A percentile compares a stretch with the other conserved stretches of the same genome.
Evolutionary conservation across 2,888 invertebrate species (phyloP).

Genomic region (Macrosiphum euphorbiae): DNA sequence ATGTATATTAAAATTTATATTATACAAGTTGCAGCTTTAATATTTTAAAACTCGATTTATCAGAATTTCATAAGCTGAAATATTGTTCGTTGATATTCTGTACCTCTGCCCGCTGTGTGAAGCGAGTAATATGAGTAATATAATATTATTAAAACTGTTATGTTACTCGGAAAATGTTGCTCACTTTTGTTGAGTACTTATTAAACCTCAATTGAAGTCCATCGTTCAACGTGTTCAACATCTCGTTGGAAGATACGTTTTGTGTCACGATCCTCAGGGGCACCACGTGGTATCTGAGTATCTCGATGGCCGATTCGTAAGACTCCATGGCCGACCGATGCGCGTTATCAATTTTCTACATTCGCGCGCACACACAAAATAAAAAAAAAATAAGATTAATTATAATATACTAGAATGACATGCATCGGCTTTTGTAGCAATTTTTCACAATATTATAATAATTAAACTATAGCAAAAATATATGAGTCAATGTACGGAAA

Average conservation of each 20-base stretch:
- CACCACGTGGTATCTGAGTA: slow-evolving; percentile 71
- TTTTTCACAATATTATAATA: neutral
- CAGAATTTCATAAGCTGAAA: neutral
- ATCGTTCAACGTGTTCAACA: slow-evolving; percentile 71
- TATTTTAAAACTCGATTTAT: neutral
- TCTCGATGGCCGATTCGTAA: slow-evolving; percentile 69
- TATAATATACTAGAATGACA: neutral
- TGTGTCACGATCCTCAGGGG: slow-evolving; percentile 70
- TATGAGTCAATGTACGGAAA: slow-evolving; percentile 70
- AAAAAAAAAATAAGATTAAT: neutral
- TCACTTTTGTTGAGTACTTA: slow-evolving; percentile 73
- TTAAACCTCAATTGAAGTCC: slow-evolving; percentile 71
- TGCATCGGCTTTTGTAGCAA: neutral
- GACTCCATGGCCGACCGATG: slow-evolving; percentile 68
- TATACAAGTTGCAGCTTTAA: neutral
- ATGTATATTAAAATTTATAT: neutral
- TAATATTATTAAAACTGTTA: neutral
- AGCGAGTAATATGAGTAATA: neutral
- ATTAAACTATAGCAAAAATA: neutral
- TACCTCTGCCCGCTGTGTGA: neutral
- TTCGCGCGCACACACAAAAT: neutral
- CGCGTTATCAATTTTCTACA: slow-evolving; percentile 66
- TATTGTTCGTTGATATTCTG: neutral
- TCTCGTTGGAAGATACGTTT: slow-evolving; percentile 70
- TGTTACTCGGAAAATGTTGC: slow-evolving; percentile 59